A percentile compares a stretch with the other conserved stretches of the same genome.
These are phyloP conservation scores for Luperina testacea DNA, from an alignment of 2,888 invertebrate species.

Conservation along the genomic window DNA sequence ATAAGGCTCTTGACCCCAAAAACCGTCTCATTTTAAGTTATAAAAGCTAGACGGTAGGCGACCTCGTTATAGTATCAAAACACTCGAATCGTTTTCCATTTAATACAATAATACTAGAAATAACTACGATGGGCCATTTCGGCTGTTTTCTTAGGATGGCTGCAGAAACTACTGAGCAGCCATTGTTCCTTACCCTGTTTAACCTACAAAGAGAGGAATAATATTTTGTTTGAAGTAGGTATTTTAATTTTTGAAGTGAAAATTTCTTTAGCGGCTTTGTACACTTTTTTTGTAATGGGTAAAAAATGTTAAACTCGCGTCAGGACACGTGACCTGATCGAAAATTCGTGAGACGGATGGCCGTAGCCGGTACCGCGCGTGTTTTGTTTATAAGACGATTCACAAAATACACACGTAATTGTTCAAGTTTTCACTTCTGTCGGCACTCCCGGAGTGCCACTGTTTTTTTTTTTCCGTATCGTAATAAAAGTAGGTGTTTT, in stretches of 20 bases:
- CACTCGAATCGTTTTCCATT: slow-evolving; percentile 54
- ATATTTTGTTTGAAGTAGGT: slow-evolving; percentile 25
- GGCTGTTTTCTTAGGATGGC: slow-evolving; percentile 67
- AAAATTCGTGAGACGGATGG: too few species aligned
- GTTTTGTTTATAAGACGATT: too few species aligned
- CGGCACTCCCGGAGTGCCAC: too few species aligned
- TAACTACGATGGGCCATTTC: slow-evolving; percentile 36
- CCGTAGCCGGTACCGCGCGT: too few species aligned
- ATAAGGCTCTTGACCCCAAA: background rate
- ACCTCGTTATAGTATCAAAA: slow-evolving; percentile 60
- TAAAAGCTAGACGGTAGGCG: slow-evolving; percentile 19
- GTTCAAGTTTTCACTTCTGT: too few species aligned
- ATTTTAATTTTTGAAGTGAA: too few species aligned
- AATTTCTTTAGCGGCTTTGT: too few species aligned
- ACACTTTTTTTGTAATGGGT: too few species aligned
- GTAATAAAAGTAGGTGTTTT: background rate
- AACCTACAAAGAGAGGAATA: slow-evolving; percentile 22
- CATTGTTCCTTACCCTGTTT: background rate
- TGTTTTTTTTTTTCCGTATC: background rate
- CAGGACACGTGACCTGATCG: too few species aligned
- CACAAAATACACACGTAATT: too few species aligned
- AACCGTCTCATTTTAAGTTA: background rate
- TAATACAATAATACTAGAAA: slow-evolving; percentile 49
- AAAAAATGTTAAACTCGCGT: too few species aligned
- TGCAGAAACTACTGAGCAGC: slow-evolving; percentile 55